phyloP scores from a whole-genome alignment of 2,113 vertebrate species.

The Eulacestoma nigropectus region DNA sequence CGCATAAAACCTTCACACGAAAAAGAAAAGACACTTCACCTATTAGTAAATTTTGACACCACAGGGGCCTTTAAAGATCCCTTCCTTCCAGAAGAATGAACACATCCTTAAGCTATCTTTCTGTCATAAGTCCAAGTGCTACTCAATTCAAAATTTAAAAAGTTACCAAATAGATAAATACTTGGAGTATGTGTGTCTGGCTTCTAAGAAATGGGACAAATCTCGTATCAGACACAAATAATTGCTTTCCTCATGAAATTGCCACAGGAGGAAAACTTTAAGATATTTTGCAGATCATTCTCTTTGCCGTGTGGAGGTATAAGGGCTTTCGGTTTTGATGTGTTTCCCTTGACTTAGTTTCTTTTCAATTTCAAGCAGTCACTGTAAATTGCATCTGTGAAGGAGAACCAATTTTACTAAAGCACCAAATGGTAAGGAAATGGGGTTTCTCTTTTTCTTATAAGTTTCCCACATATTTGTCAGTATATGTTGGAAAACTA shows the following conservation, averaged over 20 bases:
- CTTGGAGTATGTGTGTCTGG: not conserved
- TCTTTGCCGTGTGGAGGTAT: not conserved
- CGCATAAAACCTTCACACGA: not conserved
- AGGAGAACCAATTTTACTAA: not conserved
- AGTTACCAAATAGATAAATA: not conserved
- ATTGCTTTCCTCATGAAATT: not conserved
- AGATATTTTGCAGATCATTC: not conserved
- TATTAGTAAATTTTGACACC: not conserved
- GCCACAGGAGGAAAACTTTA: not conserved
- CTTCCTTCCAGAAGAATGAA: not conserved
- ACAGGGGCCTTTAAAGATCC: not conserved
- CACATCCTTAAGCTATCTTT: not conserved
- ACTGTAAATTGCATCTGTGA: not conserved
- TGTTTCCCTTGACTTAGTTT: not conserved
- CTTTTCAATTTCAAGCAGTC: not conserved
- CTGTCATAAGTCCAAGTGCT: not conserved
- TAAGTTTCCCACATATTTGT: not conserved
- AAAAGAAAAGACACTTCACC: not conserved
- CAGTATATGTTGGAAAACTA: not conserved
- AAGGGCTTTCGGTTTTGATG: not conserved
- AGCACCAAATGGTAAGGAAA: not conserved
- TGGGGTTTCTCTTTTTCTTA: rapidly evolving
- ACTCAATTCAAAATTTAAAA: not conserved
- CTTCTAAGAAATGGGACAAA: not conserved
- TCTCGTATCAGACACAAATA: not conserved